Percentiles rank a stretch among this genome's conserved stretches.
These are phyloP conservation scores for Sterna hirundo DNA, from an alignment of 2,113 vertebrate genomes.

Conservation along the genomic window DNA sequence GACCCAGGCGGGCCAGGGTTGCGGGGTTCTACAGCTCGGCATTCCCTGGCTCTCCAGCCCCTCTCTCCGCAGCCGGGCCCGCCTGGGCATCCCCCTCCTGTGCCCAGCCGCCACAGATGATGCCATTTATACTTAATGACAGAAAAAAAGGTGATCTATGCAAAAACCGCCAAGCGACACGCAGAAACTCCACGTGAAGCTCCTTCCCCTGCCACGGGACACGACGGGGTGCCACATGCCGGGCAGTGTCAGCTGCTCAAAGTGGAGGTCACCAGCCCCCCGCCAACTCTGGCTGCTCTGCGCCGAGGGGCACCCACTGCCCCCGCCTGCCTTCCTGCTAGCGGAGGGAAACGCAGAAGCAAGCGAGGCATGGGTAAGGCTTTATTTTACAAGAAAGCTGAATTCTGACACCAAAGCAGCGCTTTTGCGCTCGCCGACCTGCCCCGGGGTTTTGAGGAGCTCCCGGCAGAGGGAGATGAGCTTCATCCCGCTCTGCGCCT, in stretches of 20 bases:
- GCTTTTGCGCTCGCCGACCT: not conserved
- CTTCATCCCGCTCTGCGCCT: not conserved
- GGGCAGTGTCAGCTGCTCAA: not conserved
- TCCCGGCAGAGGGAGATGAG: not conserved
- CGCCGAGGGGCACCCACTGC: not conserved
- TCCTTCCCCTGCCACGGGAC: not conserved
- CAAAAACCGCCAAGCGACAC: not conserved
- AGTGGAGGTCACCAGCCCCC: not conserved
- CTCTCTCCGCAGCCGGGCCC: not conserved
- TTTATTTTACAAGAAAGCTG: not conserved
- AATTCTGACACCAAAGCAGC: not conserved
- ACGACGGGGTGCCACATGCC: not conserved
- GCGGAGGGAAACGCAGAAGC: not conserved
- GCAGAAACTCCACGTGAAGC: not conserved
- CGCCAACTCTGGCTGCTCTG: fast-evolving
- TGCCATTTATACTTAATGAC: not conserved
- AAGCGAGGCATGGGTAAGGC: not conserved
- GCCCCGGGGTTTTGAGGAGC: fast-evolving
- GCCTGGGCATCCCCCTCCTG: not conserved
- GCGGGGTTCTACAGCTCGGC: not conserved
- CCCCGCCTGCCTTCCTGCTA: not conserved
- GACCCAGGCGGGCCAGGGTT: fast-evolving
- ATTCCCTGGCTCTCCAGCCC: not conserved
- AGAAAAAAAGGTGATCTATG: not conserved
- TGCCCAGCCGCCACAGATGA: not conserved